Evolutionary conservation across 2,113 vertebrate species (phyloP).

Genomic region (Spheniscus mendiculus): DNA sequence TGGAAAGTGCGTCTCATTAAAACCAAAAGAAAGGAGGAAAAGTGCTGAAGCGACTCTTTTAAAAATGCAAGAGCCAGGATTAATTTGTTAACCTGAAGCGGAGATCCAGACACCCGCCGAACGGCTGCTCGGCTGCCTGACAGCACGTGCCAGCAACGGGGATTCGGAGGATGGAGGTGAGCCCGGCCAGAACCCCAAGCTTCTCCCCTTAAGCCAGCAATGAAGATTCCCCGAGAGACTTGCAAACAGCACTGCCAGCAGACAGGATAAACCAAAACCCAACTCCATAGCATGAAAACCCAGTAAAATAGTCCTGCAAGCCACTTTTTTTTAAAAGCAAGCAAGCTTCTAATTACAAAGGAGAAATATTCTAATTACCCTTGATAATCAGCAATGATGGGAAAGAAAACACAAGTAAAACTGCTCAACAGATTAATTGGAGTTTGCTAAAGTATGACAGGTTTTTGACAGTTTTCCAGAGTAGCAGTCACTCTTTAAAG

Average conservation of each 20-base stretch:
- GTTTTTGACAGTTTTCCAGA: constrained; percentile 44
- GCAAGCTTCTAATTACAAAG: not conserved
- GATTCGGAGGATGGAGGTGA: not conserved
- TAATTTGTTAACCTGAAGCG: not conserved
- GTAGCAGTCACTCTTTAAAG: constrained; percentile 54
- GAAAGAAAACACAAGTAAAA: not conserved
- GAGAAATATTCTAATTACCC: constrained; percentile 6
- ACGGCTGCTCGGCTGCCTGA: not conserved
- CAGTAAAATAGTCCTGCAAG: not conserved
- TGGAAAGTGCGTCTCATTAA: constrained; percentile 58
- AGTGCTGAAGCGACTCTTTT: constrained; percentile 57
- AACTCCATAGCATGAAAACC: not conserved
- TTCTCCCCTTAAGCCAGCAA: not conserved
- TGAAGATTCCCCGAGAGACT: not conserved
- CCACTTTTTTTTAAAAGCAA: not conserved
- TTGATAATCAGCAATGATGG: constrained; percentile 25
- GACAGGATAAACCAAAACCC: not conserved
- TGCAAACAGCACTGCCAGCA: not conserved
- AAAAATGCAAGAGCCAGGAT: not conserved
- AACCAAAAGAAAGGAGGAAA: not conserved
- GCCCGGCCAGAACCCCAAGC: not conserved
- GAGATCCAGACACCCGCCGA: not conserved
- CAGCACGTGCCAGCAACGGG: accelerated
- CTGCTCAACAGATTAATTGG: constrained; percentile 41
- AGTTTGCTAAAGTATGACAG: constrained; percentile 54